Base-by-base conservation (phyloP, 1,140 invertebrate species). In the Bacillus rossius region DNA sequence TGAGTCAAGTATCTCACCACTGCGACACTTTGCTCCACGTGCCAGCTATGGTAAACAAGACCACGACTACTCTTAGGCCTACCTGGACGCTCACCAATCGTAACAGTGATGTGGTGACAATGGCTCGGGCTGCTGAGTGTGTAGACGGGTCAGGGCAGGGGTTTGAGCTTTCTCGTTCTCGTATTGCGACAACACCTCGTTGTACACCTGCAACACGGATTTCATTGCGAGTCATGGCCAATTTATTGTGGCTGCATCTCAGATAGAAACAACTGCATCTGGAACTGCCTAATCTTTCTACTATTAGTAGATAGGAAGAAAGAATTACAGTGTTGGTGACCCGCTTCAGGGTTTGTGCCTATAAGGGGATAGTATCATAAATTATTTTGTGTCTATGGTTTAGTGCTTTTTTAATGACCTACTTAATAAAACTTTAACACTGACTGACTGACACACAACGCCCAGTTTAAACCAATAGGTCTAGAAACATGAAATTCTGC, bases 61-160 rank as follows among this genome's bases (percentile, higher is more conserved):
- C 29, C 4, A 10, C 10, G 10, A 10, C 5, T 34, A 34, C 29
- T 34, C 10, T 7, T 34, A 10, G 4, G 10, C 29, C 5, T 34
- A 34, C 29, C 20, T 22, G 20, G 3, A 23, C 14, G 37, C 57
- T 63, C 59, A 69, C 67, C 67, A 69, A 34, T 69, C 65, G 26
- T 69, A 69, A 10, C 57, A 34, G 16, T 26, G 37, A 3, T 63
- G 37, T 8, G 20, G 49, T 8, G 22, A 47, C 14, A 17, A 26
- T 8, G 65, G 66, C 16, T 65, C 66, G 4, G 68, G 68, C 25
- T 69, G 68, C 19, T 61, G 65, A 17, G 59, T 61, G 25, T 64
- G 64, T 7, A 67, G 55, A 8, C 40, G 52, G 3, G 65, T 68
- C 16, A 59, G 38, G 8, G 67, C 56, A 4, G 58, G 60, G 3